Evolutionary conservation across 2,797 vertebrate genomes (phyloP), one percentile per base, ranked within the genome.

Genomic region (Cynopterus sphinx): DNA sequence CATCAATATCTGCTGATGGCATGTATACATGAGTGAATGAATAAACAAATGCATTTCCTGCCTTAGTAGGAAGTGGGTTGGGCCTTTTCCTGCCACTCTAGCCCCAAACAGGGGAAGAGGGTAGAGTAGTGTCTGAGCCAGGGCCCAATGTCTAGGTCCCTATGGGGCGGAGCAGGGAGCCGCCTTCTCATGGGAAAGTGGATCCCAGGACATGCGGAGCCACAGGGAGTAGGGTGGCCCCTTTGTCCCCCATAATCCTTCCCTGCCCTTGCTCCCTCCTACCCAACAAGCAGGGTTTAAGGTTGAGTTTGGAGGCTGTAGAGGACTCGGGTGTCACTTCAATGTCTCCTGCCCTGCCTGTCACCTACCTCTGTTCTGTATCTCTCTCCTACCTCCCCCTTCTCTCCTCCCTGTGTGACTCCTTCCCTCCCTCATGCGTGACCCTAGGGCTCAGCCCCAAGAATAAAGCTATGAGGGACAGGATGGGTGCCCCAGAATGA

Each of bases 171-270:
- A 95, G 95, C 93, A 93, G 96, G 87, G 55, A 81, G 73, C 90
- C 21, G 67, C 95, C 74, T 96, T 67, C 82, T 96, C 39, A 12
- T 0, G 33, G 71, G 97, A 97, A 98, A 97, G 94, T 95, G 41
- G 96, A 98, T 98, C 96, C 95, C 82, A 83, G 95, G 97, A 98
- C 79, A 63, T 97, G 96, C 92, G 0, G 87, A 96, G 68, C 88
- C 22, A 82, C 97, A 98, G 97, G 96, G 94, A 97, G 86, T 49
- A 15, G 96, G 95, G 93, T 41, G 24, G 83, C 86, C 83, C 83
- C 77, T 97, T 97, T 97, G 92, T 97, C 94, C 89, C 88, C 65
- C 31, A 87, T 94, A 96, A 97, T 96, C 96, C 85, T 74, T 94
- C 73, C 67, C 90, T 0, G 36, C 77, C 89, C 82, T 94, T 46